Percentiles rank a stretch among this genome's conserved stretches.
These are phyloP conservation scores for Conistra vaccinii DNA, from an alignment of 2,888 invertebrate genomes.

Conservation along the genomic window DNA sequence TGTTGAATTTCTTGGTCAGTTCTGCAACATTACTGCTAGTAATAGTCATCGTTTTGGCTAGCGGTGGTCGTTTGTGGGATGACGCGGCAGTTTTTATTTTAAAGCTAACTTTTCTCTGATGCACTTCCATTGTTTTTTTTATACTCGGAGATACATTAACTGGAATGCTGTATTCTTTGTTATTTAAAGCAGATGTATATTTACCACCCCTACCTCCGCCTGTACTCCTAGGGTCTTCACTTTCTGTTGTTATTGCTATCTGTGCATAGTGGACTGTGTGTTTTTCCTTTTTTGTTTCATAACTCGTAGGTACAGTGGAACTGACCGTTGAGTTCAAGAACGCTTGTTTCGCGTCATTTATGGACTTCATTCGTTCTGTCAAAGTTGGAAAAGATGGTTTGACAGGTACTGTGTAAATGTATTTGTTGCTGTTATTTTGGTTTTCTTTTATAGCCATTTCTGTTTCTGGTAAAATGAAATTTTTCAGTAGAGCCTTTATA, in stretches of 20 bases:
- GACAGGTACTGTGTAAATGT: constrained; percentile 83
- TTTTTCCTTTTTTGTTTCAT: constrained; percentile 44
- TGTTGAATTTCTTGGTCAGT: constrained; percentile 93
- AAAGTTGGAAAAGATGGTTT: constrained; percentile 77
- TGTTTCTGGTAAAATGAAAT: constrained; percentile 83
- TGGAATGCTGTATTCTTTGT: constrained; percentile 69
- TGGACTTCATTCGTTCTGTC: constrained; percentile 79
- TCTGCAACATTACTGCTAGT: constrained; percentile 92
- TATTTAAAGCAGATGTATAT: constrained; percentile 65
- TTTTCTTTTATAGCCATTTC: constrained; percentile 88
- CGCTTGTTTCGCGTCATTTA: constrained; percentile 84
- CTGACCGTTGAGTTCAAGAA: constrained; percentile 84
- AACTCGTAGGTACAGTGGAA: constrained; percentile 69
- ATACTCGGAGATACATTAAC: constrained; percentile 72
- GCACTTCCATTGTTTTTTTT: constrained; percentile 81
- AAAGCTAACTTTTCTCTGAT: constrained; percentile 91
- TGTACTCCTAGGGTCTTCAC: constrained; percentile 87
- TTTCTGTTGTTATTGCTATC: constrained; percentile 83
- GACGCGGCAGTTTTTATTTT: constrained; percentile 90
- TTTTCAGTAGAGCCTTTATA: constrained; percentile 84
- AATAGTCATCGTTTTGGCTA: constrained; percentile 87
- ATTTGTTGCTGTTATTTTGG: constrained; percentile 79
- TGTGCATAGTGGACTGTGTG: constrained; percentile 82
- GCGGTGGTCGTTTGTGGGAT: constrained; percentile 84
- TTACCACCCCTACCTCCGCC: constrained; percentile 82